Percentiles rank a stretch among this genome's conserved stretches.
Evolutionary conservation across 2,888 invertebrate species (phyloP).

Genomic region (Nemotelus nigrinus): DNA sequence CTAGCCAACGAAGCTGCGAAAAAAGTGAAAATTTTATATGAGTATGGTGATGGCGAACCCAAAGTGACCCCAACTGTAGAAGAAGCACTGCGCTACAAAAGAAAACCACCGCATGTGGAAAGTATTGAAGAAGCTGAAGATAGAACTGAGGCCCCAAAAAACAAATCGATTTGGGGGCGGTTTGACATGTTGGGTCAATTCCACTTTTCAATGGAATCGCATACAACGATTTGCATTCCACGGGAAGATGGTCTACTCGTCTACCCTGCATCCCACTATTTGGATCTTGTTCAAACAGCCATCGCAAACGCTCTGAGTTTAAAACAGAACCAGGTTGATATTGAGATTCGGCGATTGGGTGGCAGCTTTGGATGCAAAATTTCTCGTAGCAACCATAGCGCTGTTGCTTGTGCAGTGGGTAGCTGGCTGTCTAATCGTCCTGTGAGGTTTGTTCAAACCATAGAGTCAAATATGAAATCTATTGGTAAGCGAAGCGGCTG

Average conservation of each 20-base stretch:
- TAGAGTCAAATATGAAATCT: constrained; percentile 74
- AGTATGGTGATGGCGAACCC: constrained; percentile 53
- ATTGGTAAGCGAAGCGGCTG: constrained; percentile 72
- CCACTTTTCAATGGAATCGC: constrained; percentile 81
- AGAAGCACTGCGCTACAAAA: constrained; percentile 66
- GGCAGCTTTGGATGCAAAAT: constrained; percentile 86
- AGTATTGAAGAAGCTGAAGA: background rate
- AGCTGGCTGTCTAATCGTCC: constrained; percentile 74
- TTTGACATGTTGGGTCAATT: constrained; percentile 73
- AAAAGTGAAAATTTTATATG: constrained; percentile 68
- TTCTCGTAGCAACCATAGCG: constrained; percentile 69
- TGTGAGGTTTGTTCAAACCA: constrained; percentile 72
- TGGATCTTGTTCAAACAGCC: constrained; percentile 70
- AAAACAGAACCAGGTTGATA: constrained; percentile 74
- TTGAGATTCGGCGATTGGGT: constrained; percentile 78
- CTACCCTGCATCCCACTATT: constrained; percentile 72
- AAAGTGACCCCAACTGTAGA: constrained; percentile 60
- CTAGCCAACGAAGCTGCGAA: constrained; percentile 70
- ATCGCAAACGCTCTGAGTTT: constrained; percentile 69
- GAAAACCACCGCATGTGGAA: background rate
- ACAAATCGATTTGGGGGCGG: constrained; percentile 63
- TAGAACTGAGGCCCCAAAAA: background rate
- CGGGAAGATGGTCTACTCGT: constrained; percentile 79
- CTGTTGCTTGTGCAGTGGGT: constrained; percentile 77
- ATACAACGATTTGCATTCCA: constrained; percentile 73